These are phyloP conservation scores for Scaptomyza parva DNA, from an alignment of 2,888 invertebrate genomes.

Conservation along the genomic window DNA sequence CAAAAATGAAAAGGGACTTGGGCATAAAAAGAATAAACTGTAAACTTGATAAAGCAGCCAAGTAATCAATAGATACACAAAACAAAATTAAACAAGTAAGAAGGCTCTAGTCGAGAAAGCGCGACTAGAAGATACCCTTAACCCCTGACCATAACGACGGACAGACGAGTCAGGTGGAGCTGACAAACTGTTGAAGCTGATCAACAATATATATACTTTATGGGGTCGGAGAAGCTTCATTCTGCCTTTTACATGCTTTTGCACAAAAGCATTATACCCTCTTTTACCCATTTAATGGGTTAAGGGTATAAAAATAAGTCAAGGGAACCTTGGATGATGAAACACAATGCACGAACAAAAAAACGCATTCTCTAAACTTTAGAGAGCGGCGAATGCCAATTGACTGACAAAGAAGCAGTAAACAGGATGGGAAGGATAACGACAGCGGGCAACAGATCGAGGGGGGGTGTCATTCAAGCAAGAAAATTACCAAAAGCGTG, in stretches of 20 bases:
- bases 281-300: too few relatives aligned
- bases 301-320: conserved; percentile 36
- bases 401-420: conserved; percentile 44
- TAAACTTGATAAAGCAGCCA: conserved; percentile 59
- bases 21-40: conserved; percentile 51
- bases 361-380: conserved; percentile 59
- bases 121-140: too few relatives aligned
- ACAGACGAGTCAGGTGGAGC: too few relatives aligned
- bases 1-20: conserved; percentile 7
- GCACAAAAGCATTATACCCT: too few relatives aligned
- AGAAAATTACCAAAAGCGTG: conserved; percentile 57
- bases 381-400: conserved; percentile 38
- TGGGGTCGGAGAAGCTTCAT: too few relatives aligned
- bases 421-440: conserved; percentile 28
- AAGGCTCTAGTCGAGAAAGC: too few relatives aligned
- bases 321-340: conserved; percentile 18
- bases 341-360: conserved; percentile 49
- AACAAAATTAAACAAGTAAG: conserved; percentile 41
- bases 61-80: conserved; percentile 50
- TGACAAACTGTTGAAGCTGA: too few relatives aligned
- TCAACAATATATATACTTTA: too few relatives aligned
- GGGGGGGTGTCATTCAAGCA: conserved; percentile 47
- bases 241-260: too few relatives aligned
- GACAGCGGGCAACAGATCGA: not conserved
- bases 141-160: too few relatives aligned